These are phyloP conservation scores for Drosophila virilis DNA, from an alignment of 1,140 invertebrate genomes.

Conservation along the genomic window DNA sequence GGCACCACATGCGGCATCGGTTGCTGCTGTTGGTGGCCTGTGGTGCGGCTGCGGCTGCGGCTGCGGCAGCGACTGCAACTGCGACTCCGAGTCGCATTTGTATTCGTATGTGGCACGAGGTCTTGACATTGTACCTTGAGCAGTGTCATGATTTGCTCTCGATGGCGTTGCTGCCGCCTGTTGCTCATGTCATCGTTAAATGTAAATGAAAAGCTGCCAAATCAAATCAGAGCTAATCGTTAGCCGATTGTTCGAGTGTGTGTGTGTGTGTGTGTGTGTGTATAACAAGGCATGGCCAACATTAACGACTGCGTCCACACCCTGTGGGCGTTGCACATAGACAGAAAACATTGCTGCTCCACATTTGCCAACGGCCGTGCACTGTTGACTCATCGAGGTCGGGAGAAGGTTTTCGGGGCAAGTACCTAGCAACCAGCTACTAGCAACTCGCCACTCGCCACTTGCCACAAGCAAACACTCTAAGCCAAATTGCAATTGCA, in stretches of 20 bases:
- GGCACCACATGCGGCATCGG: constrained; percentile 1
- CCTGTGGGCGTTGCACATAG: constrained; percentile 66
- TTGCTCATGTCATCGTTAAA: constrained; percentile 55
- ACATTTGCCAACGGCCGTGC: constrained; percentile 31
- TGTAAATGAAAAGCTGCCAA: constrained; percentile 65
- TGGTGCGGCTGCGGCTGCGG: neutral
- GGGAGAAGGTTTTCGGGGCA: constrained; percentile 40
- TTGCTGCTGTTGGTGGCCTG: neutral
- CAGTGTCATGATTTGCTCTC: constrained; percentile 56
- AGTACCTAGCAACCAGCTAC: neutral
- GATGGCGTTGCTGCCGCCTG: constrained; percentile 11
- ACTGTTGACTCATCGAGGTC: constrained; percentile 49
- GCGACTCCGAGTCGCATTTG: constrained; percentile 37
- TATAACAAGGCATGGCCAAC: constrained; percentile 55
- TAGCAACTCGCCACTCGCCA: neutral
- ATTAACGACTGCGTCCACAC: constrained; percentile 52
- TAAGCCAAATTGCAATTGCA: constrained; percentile 1
- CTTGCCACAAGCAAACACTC: neutral
- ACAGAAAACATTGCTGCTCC: constrained; percentile 34
- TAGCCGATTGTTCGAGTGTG: constrained; percentile 6
- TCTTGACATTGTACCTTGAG: constrained; percentile 79
- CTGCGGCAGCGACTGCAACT: neutral
- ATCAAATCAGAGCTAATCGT: constrained; percentile 68
- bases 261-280: neutral
- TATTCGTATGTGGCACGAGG: constrained; percentile 64